Conservation (phyloP, 1,140 invertebrate species). For the Caerostris darwini region DNA sequence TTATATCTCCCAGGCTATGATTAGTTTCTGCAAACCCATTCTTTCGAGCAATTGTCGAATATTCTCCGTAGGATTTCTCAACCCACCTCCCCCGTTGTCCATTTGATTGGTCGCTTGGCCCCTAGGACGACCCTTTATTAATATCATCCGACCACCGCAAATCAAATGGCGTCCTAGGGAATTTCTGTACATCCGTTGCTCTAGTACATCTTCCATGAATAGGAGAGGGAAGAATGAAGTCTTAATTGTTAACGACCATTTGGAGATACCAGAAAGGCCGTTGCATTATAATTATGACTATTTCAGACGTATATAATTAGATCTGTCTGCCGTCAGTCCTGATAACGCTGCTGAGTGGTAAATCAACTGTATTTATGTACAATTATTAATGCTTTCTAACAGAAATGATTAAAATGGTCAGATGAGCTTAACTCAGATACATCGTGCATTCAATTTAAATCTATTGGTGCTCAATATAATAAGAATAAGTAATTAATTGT, state of each 20-base stretch:
- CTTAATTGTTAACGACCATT: constrained; percentile 24
- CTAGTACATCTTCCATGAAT: neutral
- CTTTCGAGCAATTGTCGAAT: constrained; percentile 28
- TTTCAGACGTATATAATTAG: neutral
- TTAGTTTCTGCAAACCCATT: constrained; percentile 31
- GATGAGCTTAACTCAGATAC: no score
- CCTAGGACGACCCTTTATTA: constrained; percentile 32
- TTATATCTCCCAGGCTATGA: neutral
- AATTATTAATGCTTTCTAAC: no score
- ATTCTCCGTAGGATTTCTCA: neutral
- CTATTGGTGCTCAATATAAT: no score
- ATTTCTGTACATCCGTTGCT: constrained; percentile 2
- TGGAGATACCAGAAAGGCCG: neutral
- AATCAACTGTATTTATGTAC: no score
- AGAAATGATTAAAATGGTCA: no score
- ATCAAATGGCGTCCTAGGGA: constrained; percentile 3
- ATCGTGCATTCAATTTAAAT: no score
- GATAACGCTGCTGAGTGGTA: no score
- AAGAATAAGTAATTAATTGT: no score
- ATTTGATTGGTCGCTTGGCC: constrained; percentile 34
- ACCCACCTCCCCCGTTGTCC: neutral
- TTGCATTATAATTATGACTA: neutral
- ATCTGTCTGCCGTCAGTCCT: neutral
- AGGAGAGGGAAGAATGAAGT: neutral
- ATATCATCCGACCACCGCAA: constrained; percentile 33